phyloP scores from a whole-genome alignment of 2,113 vertebrate genomes.

The Etia nguti region DNA sequence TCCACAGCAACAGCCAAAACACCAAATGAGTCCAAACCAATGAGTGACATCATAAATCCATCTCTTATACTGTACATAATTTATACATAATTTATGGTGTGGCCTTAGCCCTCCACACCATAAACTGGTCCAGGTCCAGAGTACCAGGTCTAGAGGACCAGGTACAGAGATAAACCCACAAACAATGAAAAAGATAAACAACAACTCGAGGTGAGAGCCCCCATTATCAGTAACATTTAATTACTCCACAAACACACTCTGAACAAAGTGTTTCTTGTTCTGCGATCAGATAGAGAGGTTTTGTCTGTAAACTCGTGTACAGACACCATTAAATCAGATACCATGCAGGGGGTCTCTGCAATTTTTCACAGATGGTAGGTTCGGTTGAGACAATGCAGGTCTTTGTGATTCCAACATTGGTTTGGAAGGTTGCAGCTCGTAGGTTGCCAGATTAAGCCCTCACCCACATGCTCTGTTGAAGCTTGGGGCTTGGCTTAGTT shows the following conservation, averaged over 20 bases:
- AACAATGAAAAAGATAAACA: not conserved
- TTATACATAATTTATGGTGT: not conserved
- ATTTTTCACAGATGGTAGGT: slow-evolving; percentile 51
- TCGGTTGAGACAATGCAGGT: slow-evolving; percentile 43
- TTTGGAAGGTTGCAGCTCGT: slow-evolving; percentile 62
- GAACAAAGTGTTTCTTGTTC: slow-evolving; percentile 32
- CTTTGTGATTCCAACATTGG: slow-evolving; percentile 48
- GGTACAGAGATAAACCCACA: not conserved
- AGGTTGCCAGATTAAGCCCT: slow-evolving; percentile 70
- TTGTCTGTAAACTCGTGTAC: not conserved
- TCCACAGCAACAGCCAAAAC: not conserved
- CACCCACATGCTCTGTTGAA: slow-evolving; percentile 61
- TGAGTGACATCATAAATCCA: not conserved
- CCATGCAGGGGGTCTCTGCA: slow-evolving; percentile 23
- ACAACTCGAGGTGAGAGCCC: slow-evolving; percentile 3
- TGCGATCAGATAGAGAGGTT: slow-evolving; percentile 11
- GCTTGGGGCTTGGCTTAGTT: slow-evolving; percentile 58
- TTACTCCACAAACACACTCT: not conserved
- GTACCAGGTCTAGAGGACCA: not conserved
- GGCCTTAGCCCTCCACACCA: not conserved
- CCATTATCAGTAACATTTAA: not conserved
- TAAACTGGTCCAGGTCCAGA: not conserved
- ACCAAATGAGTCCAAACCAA: not conserved
- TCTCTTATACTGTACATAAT: not conserved
- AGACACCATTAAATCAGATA: not conserved